These are phyloP conservation scores for Clarias laeviceps DNA, from an alignment of 2,797 vertebrate species.

Conservation along the genomic window DNA sequence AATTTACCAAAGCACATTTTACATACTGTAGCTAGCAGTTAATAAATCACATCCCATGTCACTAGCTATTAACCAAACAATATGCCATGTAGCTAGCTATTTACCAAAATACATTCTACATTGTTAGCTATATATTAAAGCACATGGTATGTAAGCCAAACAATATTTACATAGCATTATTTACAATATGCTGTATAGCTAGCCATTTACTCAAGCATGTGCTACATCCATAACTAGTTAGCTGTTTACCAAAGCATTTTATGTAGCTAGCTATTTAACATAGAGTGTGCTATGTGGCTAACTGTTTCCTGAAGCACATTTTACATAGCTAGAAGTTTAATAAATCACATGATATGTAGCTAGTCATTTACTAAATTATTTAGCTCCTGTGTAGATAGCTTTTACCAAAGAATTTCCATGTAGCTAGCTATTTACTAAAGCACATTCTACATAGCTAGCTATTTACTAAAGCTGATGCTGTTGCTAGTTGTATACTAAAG, in stretches of 20 bases:
- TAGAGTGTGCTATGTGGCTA: neutral
- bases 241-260: neutral
- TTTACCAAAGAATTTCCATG: neutral
- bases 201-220: neutral
- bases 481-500: neutral
- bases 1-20: neutral
- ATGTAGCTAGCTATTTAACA: neutral
- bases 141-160: neutral
- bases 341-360: neutral
- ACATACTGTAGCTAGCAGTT: neutral
- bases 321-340: neutral
- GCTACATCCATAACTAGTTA: neutral
- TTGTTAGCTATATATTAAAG: neutral
- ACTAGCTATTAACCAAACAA: neutral
- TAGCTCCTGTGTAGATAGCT: neutral
- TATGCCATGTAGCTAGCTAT: neutral
- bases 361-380: neutral
- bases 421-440: neutral
- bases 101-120: neutral
- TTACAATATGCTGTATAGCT: neutral
- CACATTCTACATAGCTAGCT: neutral
- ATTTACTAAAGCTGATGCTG: neutral
- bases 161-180: no score
- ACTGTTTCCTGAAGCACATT: neutral
- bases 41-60: neutral